These are phyloP conservation scores for Tetraodon nigroviridis DNA, from an alignment of 2,113 vertebrate species.

Conservation along the genomic window DNA sequence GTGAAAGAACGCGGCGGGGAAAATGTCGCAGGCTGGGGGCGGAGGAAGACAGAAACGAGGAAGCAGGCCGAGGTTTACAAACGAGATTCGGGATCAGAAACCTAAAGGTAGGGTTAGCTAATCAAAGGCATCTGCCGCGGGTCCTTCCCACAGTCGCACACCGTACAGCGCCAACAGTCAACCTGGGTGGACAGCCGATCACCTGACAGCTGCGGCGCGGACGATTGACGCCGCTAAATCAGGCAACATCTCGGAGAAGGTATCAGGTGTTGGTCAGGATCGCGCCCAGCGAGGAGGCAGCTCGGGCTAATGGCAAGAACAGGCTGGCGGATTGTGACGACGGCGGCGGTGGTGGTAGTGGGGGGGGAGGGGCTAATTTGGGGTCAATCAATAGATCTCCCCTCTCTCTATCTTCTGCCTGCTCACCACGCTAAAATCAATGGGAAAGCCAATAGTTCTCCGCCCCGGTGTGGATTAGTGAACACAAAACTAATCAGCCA, in stretches of 20 bases:
- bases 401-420: constrained; percentile 76
- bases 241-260: constrained; percentile 22
- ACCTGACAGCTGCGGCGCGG: constrained; percentile 35
- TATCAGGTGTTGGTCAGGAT: constrained; percentile 41
- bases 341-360: constrained; percentile 38
- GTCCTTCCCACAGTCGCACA: constrained; percentile 34
- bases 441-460: constrained; percentile 78
- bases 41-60: background rate
- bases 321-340: constrained; percentile 38
- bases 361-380: constrained; percentile 73
- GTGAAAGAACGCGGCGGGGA: constrained; percentile 39
- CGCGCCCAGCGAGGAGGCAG: constrained; percentile 44
- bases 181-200: constrained; percentile 41
- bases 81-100: constrained; percentile 55
- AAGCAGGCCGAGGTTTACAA: constrained; percentile 16
- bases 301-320: constrained; percentile 38
- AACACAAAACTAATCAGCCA: constrained; percentile 80
- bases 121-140: constrained; percentile 48
- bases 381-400: constrained; percentile 82
- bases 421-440: constrained; percentile 77
- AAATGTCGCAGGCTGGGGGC: background rate
- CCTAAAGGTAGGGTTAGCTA: constrained; percentile 39
- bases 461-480: constrained; percentile 76
- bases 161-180: constrained; percentile 29
- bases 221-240: constrained; percentile 48